Conservation (phyloP, 2,888 invertebrate genomes). For the Drosophila villosipedis region DNA sequence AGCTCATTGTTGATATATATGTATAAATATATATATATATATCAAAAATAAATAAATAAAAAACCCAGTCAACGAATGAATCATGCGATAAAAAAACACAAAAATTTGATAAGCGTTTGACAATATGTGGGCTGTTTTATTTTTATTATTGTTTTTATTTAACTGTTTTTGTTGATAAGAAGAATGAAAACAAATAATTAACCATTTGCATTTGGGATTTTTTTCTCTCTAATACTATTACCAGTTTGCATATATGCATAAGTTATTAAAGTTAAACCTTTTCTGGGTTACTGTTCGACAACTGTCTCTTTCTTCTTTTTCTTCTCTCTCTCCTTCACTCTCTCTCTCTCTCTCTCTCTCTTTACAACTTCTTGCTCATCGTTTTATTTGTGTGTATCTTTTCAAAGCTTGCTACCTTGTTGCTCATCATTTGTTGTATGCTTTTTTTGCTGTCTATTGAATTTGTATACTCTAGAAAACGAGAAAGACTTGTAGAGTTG, state of each 20-base stretch:
- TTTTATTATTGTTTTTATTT: not conserved
- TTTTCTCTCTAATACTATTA: not conserved
- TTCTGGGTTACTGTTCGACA: not conserved
- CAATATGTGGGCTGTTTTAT: not conserved
- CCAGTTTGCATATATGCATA: conserved; percentile 15
- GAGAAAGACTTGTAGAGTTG: not conserved
- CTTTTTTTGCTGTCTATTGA: conserved; percentile 9
- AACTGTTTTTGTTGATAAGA: conserved; percentile 5
- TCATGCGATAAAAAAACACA: conserved; percentile 26
- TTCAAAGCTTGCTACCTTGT: conserved; percentile 1
- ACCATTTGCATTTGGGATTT: conserved; percentile 4
- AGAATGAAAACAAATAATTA: not conserved
- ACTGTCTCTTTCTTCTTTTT: not conserved
- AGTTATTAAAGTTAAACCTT: conserved; percentile 10
- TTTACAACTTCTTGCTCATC: not conserved
- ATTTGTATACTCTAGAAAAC: conserved; percentile 8
- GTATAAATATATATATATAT: not conserved
- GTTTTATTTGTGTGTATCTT: conserved; percentile 4
- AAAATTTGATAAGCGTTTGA: conserved; percentile 43
- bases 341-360: not conserved
- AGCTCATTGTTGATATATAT: conserved; percentile 38
- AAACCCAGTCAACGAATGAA: conserved; percentile 23
- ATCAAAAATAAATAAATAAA: not conserved
- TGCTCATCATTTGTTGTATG: conserved; percentile 14
- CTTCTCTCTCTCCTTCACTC: not conserved